Base-by-base conservation (phyloP, 2,888 invertebrate species). In the Conus canariensis region DNA sequence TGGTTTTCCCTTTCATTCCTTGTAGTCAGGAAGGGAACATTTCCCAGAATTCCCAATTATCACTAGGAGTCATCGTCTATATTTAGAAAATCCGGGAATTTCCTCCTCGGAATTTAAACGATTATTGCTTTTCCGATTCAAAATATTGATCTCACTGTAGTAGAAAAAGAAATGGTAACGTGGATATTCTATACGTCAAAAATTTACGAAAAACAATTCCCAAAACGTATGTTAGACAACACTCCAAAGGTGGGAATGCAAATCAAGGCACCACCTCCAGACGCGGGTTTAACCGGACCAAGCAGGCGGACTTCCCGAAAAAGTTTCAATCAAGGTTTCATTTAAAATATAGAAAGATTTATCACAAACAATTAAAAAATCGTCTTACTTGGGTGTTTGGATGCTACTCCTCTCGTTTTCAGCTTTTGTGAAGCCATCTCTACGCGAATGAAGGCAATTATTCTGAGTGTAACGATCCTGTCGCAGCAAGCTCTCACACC, bases 71-170 rank as follows among this genome's bases (percentile, higher is more conserved):
- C 85, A 89, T 89, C 59, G n/a, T 85, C 89, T 89, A 89, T 56
- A 89, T 74, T 25, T 89, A 89, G 89, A 70, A 30, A 45, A 56
- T 58, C 64, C 87, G 90, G 90, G 87, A 90, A 90, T 87, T 90
- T 83, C 90, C 82, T 87, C 25, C 85, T 58, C 58, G 16, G 67
- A 67, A 30, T 56, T 64, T 67, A 56, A 88, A 25, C 19, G 25
- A 45, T 85, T 30, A 58, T n/a, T 86, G 64, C 64, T 19, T 67
- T n/a, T 70, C 16, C 22, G 7, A 56, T 19, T 45, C 16, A 45
- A 56, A 56, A 56, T 85, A 60, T 56, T 9, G 16, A 16, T 16
- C 58, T 86, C 14, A 25, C 1, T 58, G 25, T 30, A 10, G 14
- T 67, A n/a, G 16, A 25, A 64, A 45, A 14, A 70, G 10, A 70